A percentile compares a stretch with the other conserved stretches of the same genome.
phyloP scores from a whole-genome alignment of 2,888 invertebrate genomes.

The Amblyteles armatorius region DNA sequence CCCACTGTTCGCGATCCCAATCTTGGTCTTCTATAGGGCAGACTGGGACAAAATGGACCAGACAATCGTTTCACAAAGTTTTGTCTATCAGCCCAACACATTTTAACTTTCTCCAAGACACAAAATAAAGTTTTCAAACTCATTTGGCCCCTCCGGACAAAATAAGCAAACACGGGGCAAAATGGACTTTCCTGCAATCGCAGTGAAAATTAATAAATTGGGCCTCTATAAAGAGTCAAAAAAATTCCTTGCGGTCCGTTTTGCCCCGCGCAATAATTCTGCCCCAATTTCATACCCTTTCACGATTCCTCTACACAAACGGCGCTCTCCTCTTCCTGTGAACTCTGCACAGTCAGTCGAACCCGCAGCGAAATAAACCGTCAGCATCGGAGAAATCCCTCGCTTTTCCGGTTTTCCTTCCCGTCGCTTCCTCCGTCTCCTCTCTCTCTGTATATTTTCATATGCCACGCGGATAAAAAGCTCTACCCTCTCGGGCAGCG shows the following conservation, averaged over 20 bases:
- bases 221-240: too few relatives aligned
- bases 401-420: slow-evolving; percentile 32
- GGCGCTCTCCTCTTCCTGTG: slow-evolving; percentile 22
- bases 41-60: too few relatives aligned
- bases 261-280: too few relatives aligned
- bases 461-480: slow-evolving; percentile 58
- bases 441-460: slow-evolving; percentile 54
- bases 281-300: slow-evolving; percentile 23
- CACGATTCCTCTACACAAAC: slow-evolving; percentile 49
- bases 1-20: slow-evolving; percentile 60
- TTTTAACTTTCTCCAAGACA: too few relatives aligned
- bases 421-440: slow-evolving; percentile 26
- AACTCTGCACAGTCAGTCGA: slow-evolving; percentile 38
- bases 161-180: too few relatives aligned
- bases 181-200: too few relatives aligned
- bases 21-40: slow-evolving; percentile 24
- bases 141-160: too few relatives aligned
- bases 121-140: too few relatives aligned
- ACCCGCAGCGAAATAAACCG: slow-evolving; percentile 55
- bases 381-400: slow-evolving; percentile 24
- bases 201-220: too few relatives aligned
- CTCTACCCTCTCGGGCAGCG: slow-evolving; percentile 23
- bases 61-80: too few relatives aligned
- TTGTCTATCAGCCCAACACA: too few relatives aligned
- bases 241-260: too few relatives aligned